Percentiles rank a stretch among this genome's conserved stretches.
These are phyloP conservation scores for Sialia sialis DNA, from an alignment of 2,113 vertebrate species.

Conservation along the genomic window DNA sequence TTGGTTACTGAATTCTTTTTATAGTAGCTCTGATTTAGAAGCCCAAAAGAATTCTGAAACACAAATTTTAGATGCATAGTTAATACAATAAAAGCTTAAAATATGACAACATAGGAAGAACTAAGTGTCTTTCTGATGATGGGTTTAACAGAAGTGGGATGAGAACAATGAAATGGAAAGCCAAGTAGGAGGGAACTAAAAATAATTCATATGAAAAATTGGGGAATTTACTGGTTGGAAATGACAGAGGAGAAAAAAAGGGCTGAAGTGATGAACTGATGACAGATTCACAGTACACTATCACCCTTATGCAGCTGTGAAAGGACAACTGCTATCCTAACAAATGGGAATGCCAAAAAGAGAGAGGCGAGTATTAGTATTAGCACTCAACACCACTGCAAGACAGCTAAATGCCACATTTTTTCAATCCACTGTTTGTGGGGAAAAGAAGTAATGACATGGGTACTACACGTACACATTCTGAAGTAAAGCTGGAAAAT, in stretches of 20 bases:
- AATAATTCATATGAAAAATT: not conserved
- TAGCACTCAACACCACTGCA: not conserved
- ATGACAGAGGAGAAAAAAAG: not conserved
- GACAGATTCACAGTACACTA: not conserved
- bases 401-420: not conserved
- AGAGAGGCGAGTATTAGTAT: not conserved
- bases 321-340: not conserved
- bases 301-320: not conserved
- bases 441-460: not conserved
- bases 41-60: conserved; percentile 1
- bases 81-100: not conserved
- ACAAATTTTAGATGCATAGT: not conserved
- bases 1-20: not conserved
- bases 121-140: not conserved
- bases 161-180: conserved; percentile 42
- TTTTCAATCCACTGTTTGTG: not conserved
- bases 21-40: not conserved
- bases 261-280: not conserved
- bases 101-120: not conserved
- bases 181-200: conserved; percentile 25
- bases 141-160: conserved; percentile 11
- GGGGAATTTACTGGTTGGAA: not conserved
- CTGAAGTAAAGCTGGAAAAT: not conserved
- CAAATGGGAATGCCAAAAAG: not conserved
- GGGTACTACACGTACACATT: not conserved